Conservation (phyloP, 2,888 invertebrate genomes). For the Abrostola triplasia region DNA sequence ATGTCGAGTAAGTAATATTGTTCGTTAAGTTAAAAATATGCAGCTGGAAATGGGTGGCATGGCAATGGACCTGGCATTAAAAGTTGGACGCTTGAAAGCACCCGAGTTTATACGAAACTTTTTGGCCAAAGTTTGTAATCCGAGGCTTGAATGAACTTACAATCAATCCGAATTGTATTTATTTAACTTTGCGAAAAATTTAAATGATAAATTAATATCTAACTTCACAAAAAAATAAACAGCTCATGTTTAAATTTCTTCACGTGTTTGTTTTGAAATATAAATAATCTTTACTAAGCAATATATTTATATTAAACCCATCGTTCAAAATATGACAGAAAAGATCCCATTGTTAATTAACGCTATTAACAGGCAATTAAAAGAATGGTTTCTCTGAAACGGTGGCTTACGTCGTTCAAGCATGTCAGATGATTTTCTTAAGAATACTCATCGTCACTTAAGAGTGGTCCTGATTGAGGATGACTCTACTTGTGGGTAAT, state of each 20-base stretch:
- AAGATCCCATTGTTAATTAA: conserved; percentile 18
- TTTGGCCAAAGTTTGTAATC: not conserved
- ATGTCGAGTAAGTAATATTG: conserved; percentile 8
- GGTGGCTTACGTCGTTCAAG: conserved; percentile 18
- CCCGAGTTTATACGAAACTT: not conserved
- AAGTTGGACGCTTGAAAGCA: not conserved
- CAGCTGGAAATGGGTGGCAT: conserved; percentile 3
- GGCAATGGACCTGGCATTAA: not conserved
- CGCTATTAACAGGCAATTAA: conserved; percentile 38
- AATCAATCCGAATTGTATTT: too few species aligned
- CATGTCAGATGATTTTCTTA: conserved; percentile 22
- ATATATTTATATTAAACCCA: conserved; percentile 7
- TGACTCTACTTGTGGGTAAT: conserved; percentile 26
- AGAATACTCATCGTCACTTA: conserved; percentile 29
- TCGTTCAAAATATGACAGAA: not conserved
- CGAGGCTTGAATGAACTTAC: too few species aligned
- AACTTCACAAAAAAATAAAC: too few species aligned
- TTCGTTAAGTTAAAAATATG: conserved; percentile 6
- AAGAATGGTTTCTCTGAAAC: conserved; percentile 41
- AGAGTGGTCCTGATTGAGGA: conserved; percentile 41
- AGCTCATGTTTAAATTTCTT: too few species aligned
- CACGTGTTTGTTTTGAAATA: not conserved
- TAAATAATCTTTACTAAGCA: not conserved
- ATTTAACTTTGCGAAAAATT: too few species aligned
- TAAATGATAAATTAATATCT: too few species aligned